Evolutionary conservation across 2,888 invertebrate species (phyloP).

Genomic region (Trichogramma dendrolimi): DNA sequence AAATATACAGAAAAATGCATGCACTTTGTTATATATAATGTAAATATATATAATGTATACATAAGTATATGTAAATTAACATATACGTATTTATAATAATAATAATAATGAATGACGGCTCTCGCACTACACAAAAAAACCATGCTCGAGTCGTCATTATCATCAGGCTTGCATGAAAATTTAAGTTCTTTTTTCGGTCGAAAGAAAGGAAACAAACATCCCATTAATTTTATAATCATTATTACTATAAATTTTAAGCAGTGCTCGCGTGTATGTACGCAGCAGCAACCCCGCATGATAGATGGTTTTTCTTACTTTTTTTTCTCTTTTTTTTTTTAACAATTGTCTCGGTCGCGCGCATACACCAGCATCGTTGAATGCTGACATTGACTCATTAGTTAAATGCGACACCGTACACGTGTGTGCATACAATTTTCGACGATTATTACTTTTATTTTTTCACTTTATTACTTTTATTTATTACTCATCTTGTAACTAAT

Average conservation of each 20-base stretch:
- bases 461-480: too few relatives aligned
- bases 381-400: too few relatives aligned
- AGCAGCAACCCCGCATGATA: too few relatives aligned
- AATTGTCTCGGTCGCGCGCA: too few relatives aligned
- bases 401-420: too few relatives aligned
- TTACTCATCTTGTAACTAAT: too few relatives aligned
- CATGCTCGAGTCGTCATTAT: constrained; percentile 22
- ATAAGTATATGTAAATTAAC: constrained; percentile 11
- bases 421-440: too few relatives aligned
- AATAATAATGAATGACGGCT: constrained; percentile 15
- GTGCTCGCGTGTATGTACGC: constrained; percentile 7
- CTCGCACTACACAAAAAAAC: constrained; percentile 17
- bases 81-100: constrained; percentile 1
- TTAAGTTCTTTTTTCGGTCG: background rate
- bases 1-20: constrained; percentile 32
- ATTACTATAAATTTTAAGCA: constrained; percentile 24
- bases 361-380: too few relatives aligned
- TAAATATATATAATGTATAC: background rate
- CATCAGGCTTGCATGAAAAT: constrained; percentile 19
- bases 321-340: too few relatives aligned
- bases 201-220: constrained; percentile 20
- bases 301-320: too few relatives aligned
- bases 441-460: too few relatives aligned
- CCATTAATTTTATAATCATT: constrained; percentile 18
- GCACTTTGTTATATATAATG: constrained; percentile 23